phyloP scores from a whole-genome alignment of 1,140 invertebrate genomes.

The Danaus plexippus region DNA sequence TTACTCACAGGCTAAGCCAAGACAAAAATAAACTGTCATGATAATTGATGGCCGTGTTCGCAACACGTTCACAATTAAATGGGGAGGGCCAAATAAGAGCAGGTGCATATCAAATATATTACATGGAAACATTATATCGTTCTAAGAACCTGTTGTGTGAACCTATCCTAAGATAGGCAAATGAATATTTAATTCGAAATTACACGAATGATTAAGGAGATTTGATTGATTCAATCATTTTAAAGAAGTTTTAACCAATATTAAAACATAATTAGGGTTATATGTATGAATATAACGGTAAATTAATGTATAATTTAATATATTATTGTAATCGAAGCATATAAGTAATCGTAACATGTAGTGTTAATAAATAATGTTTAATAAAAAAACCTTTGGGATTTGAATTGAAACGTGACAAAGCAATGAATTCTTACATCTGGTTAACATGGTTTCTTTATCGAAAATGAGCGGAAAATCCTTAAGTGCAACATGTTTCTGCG shows the following conservation, averaged over 20 bases:
- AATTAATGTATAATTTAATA: too few relatives aligned
- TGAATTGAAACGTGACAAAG: not conserved
- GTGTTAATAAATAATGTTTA: too few relatives aligned
- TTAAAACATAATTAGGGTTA: too few relatives aligned
- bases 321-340: too few relatives aligned
- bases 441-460: too few relatives aligned
- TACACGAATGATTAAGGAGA: too few relatives aligned
- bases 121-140: constrained; percentile 51
- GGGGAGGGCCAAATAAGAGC: constrained; percentile 45
- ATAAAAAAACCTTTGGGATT: too few relatives aligned
- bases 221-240: too few relatives aligned
- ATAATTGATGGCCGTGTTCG: constrained; percentile 56
- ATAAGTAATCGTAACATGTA: too few relatives aligned
- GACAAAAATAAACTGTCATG: constrained; percentile 33
- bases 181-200: constrained; percentile 17
- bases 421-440: not conserved
- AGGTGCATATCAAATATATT: constrained; percentile 48
- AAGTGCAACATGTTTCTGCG: constrained; percentile 9
- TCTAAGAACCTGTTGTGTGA: constrained; percentile 45
- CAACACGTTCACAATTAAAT: constrained; percentile 52
- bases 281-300: too few relatives aligned
- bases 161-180: constrained; percentile 28
- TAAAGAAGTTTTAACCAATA: too few relatives aligned
- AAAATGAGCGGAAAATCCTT: too few relatives aligned
- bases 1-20: constrained; percentile 22